These are phyloP conservation scores for Sparidentex hasta DNA, from an alignment of 2,797 vertebrate genomes.

Conservation along the genomic window DNA sequence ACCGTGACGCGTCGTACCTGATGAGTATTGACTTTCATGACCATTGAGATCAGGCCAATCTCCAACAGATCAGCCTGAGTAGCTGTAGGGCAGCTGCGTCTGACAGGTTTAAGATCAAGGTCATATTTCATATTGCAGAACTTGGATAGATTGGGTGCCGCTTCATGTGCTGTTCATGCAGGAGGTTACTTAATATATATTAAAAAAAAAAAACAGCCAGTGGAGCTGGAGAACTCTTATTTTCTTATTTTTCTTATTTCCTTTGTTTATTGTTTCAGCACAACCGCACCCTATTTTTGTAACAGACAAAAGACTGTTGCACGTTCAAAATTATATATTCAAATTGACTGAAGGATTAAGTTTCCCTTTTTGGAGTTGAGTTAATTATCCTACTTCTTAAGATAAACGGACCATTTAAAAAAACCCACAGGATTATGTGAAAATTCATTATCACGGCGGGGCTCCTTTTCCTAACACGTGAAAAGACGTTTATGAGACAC, in stretches of 20 bases:
- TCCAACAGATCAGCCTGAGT: conserved; percentile 38
- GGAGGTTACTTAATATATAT: background rate
- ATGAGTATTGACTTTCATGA: conserved; percentile 57
- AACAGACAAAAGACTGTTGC: no score
- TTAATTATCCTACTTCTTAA: background rate
- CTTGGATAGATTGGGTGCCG: background rate
- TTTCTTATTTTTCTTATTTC: no score
- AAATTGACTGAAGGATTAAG: background rate
- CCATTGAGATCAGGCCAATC: conserved; percentile 34
- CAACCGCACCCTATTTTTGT: background rate
- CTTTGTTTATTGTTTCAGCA: background rate
- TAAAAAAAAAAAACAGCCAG: background rate
- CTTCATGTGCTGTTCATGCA: background rate
- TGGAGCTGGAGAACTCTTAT: background rate
- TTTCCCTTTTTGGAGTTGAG: background rate
- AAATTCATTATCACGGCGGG: background rate
- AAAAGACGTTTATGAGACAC: no score
- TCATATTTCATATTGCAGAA: conserved; percentile 28
- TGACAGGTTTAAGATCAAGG: conserved; percentile 52
- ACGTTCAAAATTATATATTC: no score
- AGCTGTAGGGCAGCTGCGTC: conserved; percentile 6
- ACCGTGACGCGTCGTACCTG: background rate
- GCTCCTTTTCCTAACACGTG: no score
- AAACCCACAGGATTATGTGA: background rate
- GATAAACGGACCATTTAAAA: background rate